Base-by-base conservation (phyloP, 2,888 invertebrate genomes). In the Calliphora vomitoria region DNA sequence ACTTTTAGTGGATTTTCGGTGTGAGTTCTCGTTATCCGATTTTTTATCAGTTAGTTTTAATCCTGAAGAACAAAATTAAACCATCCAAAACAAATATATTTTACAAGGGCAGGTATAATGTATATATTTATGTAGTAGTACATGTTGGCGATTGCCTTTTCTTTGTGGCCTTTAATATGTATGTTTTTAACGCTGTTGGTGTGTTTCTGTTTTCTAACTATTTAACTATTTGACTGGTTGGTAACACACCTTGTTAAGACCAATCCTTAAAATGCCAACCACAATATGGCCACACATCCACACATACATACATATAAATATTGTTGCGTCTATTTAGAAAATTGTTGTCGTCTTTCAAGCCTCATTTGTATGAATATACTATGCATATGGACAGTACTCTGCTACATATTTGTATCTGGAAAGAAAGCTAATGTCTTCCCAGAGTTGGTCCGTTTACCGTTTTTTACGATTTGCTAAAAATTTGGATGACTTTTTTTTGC, bases 201-300 rank as follows among this genome's bases (percentile, higher is more conserved):
- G 72, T 62, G 35, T 68, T 78, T 50, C 31, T 78, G 25, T 64
- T 68, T 66, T 60, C 60, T 79, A 47, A 82, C 55, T 41, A 62
- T 68, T 44, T 60, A 82, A 75, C 6, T 71, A 66, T 71, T 78
- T 78, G 44, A n/a, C 55, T 81, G 81, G 74, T 79, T 69, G 55
- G 20, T 20, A 89, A 88, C 89, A 89, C 89, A 89, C 89, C 89
- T 88, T 87, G 87, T 88, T 89, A 87, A 80, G 41, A 64, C 89
- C 89, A 89, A 89, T 88, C 89, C 89, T 85, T 85, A 25, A 86
- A 91, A 78, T 71, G 13, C 66, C 60, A 71, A 87, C 60, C 20
- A 89, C 41, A 84, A 20, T 58, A 55, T 20, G 20, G 10, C 8
- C 8, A 18, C 20, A 58, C 83, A 72, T 50, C 58, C 44, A 55